These are phyloP conservation scores for Meganola albula DNA, from an alignment of 2,888 invertebrate species.

Conservation along the genomic window DNA sequence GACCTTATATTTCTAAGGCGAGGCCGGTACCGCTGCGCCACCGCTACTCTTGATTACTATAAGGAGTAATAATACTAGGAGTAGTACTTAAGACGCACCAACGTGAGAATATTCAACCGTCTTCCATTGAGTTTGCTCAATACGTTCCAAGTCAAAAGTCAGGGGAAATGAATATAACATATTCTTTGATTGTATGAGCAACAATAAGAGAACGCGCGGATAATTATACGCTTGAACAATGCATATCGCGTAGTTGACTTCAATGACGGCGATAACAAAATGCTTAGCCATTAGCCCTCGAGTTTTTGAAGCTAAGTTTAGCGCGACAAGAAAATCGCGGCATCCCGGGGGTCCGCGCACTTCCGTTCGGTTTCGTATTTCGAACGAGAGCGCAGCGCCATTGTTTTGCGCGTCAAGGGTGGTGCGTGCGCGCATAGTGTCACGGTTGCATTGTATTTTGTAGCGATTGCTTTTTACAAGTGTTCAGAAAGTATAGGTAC, in stretches of 20 bases:
- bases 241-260: conserved; percentile 60
- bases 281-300: conserved; percentile 60
- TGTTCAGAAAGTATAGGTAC: conserved; percentile 22
- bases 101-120: conserved; percentile 77
- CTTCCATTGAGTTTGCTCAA: conserved; percentile 58
- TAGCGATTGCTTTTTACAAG: conserved; percentile 25
- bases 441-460: conserved; percentile 26
- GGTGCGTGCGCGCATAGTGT: conserved; percentile 35
- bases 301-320: conserved; percentile 43
- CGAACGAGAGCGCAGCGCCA: conserved; percentile 42
- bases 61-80: no score
- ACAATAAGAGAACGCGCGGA: conserved; percentile 64
- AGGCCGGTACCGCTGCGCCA: no score
- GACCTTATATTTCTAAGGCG: no score
- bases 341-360: conserved; percentile 67
- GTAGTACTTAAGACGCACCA: conserved; percentile 40
- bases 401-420: conserved; percentile 62
- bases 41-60: no score
- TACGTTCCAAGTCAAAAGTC: conserved; percentile 68
- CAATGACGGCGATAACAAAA: conserved; percentile 60
- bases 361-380: conserved; percentile 72
- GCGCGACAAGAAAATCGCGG: conserved; percentile 69
- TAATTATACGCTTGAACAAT: conserved; percentile 75
- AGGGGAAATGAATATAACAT: conserved; percentile 69
- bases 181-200: conserved; percentile 69